Evolutionary conservation across 2,888 invertebrate species (phyloP), one percentile per base, ranked within the genome.

Genomic region (Thereva unica): DNA sequence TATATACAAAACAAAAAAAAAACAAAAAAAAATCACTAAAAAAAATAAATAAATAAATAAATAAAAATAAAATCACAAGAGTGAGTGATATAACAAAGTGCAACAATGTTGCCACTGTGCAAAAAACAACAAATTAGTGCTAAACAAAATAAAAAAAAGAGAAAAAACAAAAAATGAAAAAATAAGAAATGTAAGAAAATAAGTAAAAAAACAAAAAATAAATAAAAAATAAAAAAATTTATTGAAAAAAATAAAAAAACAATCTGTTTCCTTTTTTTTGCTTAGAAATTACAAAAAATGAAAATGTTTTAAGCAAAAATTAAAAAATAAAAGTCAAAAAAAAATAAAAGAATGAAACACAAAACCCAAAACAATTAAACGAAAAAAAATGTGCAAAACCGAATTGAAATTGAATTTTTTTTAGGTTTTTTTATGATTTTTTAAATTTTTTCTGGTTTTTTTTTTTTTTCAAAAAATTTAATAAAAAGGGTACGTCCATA

Each of bases 101-200:
- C 66, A 66, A 66, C 66, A 66, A 66, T 65, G 66, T 66, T 66
- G 66, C 66, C 50, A 44, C 12, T 66, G 57, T 66, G 66, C 66
- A 56, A 67, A 50, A 61, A 63, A 63, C 37, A 67, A 67, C 52
- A 67, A 67, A 67, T 63, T 63, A 53, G 44, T 34, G 45, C 40
- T 40, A 50, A 63, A 63, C n/a, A n/a, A n/a, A n/a, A n/a, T n/a
- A n/a, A 34, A 50, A 42, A 52, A 53, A 12, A 59, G 7, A 61
- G 40, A 45, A 67, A 47, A 61, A 64, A 10, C 34, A 34, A 4
- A 50, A 23, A 23, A 23, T 23, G 2, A 34, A 4, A 50, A 23
- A 23, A 23, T 23, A 23, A 23, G 23, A 23, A n/a, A 23, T 23
- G 23, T 23, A 23, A 23, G 23, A 23, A 50, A 63, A 63, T 2